Evolutionary conservation across 1,140 invertebrate species (phyloP).

Genomic region (Drosophila ambigua): DNA sequence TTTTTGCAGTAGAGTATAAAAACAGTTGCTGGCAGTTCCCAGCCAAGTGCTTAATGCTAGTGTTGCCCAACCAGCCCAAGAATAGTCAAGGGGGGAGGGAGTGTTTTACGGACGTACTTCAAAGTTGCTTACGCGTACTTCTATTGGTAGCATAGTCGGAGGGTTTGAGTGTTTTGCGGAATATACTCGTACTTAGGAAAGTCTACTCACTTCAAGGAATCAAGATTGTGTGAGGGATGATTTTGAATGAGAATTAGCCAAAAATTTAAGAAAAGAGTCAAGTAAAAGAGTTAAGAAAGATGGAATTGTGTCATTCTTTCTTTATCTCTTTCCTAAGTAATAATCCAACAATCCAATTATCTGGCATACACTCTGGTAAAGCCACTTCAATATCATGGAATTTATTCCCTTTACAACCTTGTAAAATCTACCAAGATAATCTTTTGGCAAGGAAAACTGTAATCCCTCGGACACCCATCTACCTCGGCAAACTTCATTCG

Average conservation of each 20-base stretch:
- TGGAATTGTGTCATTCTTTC: neutral
- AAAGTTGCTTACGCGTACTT: neutral
- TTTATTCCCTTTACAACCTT: constrained; percentile 26
- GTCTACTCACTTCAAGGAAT: neutral
- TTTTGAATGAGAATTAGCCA: neutral
- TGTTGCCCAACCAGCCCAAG: constrained; percentile 14
- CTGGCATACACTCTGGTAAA: neutral
- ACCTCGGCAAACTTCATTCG: neutral
- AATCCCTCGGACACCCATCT: neutral
- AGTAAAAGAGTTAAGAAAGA: neutral
- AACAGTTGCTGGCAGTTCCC: constrained; percentile 38
- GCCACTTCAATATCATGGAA: constrained; percentile 3
- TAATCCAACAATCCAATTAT: neutral
- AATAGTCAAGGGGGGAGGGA: neutral
- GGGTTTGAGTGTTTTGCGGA: neutral
- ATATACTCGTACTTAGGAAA: constrained; percentile 2
- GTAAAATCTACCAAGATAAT: constrained; percentile 8
- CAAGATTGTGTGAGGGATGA: constrained; percentile 1
- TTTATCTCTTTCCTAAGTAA: too few relatives aligned
- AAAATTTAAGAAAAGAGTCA: neutral
- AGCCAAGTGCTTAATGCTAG: constrained; percentile 26
- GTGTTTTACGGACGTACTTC: constrained; percentile 7
- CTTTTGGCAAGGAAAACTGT: constrained; percentile 10
- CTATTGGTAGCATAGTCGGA: neutral
- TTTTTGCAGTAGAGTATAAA: constrained; percentile 37